A percentile compares a stretch with the other conserved stretches of the same genome.
phyloP scores from a whole-genome alignment of 2,113 vertebrate species.

The Cyanoderma ruficeps region DNA sequence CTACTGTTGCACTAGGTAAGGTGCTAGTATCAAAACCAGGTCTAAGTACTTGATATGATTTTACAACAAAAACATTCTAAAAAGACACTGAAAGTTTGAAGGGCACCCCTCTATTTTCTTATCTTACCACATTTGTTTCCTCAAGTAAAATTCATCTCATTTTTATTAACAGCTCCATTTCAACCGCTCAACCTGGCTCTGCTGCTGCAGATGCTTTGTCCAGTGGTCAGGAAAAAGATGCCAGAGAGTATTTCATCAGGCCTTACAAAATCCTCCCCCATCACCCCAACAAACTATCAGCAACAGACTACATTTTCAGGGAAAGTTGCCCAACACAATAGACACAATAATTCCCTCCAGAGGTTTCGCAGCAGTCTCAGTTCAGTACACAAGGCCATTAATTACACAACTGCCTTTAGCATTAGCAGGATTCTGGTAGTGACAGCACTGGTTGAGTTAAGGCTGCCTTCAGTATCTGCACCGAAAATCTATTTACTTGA shows the following conservation, averaged over 20 bases:
- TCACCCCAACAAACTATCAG: background rate
- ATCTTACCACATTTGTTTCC: background rate
- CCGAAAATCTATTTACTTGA: background rate
- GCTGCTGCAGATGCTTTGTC: background rate
- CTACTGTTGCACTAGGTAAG: accelerated
- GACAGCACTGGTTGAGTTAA: background rate
- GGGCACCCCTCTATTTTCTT: background rate
- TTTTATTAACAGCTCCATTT: background rate
- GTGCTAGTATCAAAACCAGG: background rate
- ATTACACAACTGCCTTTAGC: slow-evolving; percentile 39
- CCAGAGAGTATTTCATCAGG: background rate
- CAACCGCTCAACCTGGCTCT: background rate
- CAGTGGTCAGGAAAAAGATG: background rate
- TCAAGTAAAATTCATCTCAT: accelerated
- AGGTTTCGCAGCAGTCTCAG: background rate
- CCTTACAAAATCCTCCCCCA: background rate
- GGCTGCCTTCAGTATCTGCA: background rate
- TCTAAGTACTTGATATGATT: background rate
- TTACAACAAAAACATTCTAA: background rate
- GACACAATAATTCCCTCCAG: slow-evolving; percentile 23
- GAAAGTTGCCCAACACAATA: slow-evolving; percentile 2
- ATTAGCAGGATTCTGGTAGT: background rate
- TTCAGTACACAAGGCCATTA: slow-evolving; percentile 32
- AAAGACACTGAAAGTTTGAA: background rate
- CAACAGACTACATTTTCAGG: background rate